Conservation (phyloP, 2,113 vertebrate genomes). For the Melanocharis versteri region DNA sequence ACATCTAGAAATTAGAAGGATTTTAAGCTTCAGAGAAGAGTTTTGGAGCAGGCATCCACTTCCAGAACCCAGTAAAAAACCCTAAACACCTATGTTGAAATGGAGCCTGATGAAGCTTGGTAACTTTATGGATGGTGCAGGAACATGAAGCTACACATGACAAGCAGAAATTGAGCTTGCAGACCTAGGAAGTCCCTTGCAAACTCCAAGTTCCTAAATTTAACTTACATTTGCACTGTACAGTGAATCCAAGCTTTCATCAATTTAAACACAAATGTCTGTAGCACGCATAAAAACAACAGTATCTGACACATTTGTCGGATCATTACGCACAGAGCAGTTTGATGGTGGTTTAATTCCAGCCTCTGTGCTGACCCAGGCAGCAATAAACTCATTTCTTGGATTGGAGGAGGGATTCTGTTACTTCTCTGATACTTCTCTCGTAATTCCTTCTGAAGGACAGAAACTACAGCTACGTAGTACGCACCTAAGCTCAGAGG, state of each 20-base stretch:
- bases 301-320: not conserved
- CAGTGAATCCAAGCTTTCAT: not conserved
- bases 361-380: not conserved
- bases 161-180: not conserved
- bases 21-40: not conserved
- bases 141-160: rapidly evolving
- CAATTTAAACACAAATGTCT: not conserved
- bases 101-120: not conserved
- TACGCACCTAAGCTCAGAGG: not conserved
- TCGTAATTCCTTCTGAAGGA: not conserved
- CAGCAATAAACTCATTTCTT: not conserved
- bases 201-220: not conserved
- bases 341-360: not conserved
- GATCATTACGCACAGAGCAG: not conserved
- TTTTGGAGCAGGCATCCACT: not conserved
- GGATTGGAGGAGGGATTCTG: not conserved
- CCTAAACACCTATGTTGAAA: not conserved
- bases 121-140: not conserved
- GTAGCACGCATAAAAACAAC: not conserved
- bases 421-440: not conserved
- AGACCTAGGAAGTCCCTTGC: not conserved
- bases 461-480: not conserved
- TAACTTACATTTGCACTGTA: not conserved
- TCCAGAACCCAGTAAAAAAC: not conserved
- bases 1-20: not conserved